Base-by-base conservation (phyloP, 1,140 invertebrate genomes). In the Bombus polaris region DNA sequence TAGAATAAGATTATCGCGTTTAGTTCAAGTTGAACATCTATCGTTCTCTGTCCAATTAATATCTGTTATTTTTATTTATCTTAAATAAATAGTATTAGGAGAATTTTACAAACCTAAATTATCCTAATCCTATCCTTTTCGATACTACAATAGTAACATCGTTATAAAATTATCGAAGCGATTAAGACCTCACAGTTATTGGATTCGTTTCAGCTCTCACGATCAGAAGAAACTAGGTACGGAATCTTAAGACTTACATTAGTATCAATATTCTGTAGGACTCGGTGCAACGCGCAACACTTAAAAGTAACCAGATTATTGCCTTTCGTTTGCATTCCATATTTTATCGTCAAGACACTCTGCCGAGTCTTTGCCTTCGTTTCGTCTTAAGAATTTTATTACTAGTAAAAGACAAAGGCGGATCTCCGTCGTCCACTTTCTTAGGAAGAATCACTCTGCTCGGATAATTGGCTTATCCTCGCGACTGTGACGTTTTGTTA, bases 251-350 rank as follows among this genome's bases (percentile, higher is more conserved):
- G 42, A 39, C 39, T 47, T 12, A 1, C 59, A 0, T 62, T 12
- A 8, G 28, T 44, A 78, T 59, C 75, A 37, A 80, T 84, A 47
- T 65, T 47, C 9, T 13, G 15, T 47, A 79, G 68, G 37, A 47
- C 42, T 68, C 32, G 39, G 59, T 39, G 28, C 35, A 62, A n/a
- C 18, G 28, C 18, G 28, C 35, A 57, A 68, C 13, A 76, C n/a
- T 42, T 42, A 18, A 39, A 77, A 18, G 37, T 25, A 22, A 10
- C 10, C 66, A 3, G 73, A 72, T 70, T 35, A 32, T 62, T 80
- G 44, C 66, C 68, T 80, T 62, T 62, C 22, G 25, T 84, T 79
- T 72, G 32, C 68, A 80, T 84, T 80, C 32, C 76, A 79, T 84
- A 79, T 62, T 80, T 80, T 84, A 84, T 79, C 79, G 68, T 47